Conservation (phyloP, 2,888 invertebrate genomes). For the Venusia cambrica region DNA sequence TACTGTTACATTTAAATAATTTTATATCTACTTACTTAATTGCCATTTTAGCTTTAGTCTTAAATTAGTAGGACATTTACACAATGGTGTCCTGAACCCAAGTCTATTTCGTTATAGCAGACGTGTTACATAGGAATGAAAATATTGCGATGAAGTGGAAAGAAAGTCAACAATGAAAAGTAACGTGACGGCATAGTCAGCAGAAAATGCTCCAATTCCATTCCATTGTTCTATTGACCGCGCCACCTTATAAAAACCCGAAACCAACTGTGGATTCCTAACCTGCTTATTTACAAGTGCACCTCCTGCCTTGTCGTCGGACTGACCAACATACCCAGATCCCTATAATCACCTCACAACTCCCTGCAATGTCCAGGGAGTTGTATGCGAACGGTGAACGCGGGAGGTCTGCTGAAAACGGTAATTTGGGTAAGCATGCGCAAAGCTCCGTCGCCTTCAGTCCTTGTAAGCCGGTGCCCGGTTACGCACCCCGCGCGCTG, state of each 20-base stretch:
- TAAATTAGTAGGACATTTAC: too few species aligned
- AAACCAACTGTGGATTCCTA: slow-evolving; percentile 71
- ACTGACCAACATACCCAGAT: slow-evolving; percentile 37
- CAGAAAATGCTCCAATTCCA: not conserved
- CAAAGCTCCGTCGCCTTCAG: slow-evolving; percentile 44
- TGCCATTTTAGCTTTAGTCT: too few species aligned
- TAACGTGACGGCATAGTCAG: not conserved
- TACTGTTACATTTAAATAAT: too few species aligned
- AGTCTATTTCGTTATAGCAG: too few species aligned
- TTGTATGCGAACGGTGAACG: slow-evolving; percentile 26
- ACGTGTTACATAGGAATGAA: too few species aligned
- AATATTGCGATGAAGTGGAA: too few species aligned
- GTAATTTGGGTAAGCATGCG: slow-evolving; percentile 57
- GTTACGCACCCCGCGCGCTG: slow-evolving; percentile 39
- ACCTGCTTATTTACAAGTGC: slow-evolving; percentile 37
- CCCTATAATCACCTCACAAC: slow-evolving; percentile 21
- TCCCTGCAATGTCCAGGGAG: slow-evolving; percentile 19
- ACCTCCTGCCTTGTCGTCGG: slow-evolving; percentile 36
- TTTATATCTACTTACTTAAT: too few species aligned
- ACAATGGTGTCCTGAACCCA: too few species aligned
- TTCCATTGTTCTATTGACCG: slow-evolving; percentile 14
- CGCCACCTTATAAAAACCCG: slow-evolving; percentile 5
- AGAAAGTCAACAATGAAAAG: too few species aligned
- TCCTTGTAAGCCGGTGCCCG: slow-evolving; percentile 44
- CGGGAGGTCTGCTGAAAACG: slow-evolving; percentile 39